Percentiles rank a stretch among this genome's conserved stretches.
Conservation (phyloP, 2,797 vertebrate genomes). For the Rhinogobio ventralis region DNA sequence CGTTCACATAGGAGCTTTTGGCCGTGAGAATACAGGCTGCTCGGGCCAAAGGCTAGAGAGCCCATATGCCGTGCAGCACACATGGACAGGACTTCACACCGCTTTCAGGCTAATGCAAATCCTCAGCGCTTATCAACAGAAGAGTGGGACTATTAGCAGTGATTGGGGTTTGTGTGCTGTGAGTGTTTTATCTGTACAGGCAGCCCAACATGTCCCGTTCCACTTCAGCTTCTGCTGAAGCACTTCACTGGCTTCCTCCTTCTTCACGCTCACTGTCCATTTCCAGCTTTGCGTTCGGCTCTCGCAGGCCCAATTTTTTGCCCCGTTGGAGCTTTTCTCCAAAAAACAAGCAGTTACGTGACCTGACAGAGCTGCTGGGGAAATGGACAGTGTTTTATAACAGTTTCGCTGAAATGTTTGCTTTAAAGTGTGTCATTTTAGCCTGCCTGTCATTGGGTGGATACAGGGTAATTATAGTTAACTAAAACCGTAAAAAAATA, state of each 20-base stretch:
- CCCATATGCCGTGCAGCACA: slow-evolving; percentile 2
- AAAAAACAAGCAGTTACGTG: slow-evolving; percentile 34
- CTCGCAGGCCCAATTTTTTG: slow-evolving; percentile 53
- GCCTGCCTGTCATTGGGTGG: neutral
- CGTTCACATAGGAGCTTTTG: slow-evolving; percentile 17
- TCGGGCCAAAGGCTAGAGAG: slow-evolving; percentile 4
- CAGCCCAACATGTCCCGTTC: slow-evolving; percentile 31
- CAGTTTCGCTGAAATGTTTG: slow-evolving; percentile 16
- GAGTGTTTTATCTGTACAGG: slow-evolving; percentile 50
- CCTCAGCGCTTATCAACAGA: slow-evolving; percentile 36
- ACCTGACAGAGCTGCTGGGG: slow-evolving; percentile 18
- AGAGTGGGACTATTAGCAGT: slow-evolving; percentile 48
- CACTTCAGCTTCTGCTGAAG: slow-evolving; percentile 49
- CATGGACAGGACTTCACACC: slow-evolving; percentile 1
- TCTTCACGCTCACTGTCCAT: slow-evolving; percentile 51
- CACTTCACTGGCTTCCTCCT: slow-evolving; percentile 37
- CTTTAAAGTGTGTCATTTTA: neutral
- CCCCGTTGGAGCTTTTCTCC: slow-evolving; percentile 49
- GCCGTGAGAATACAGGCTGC: slow-evolving; percentile 13
- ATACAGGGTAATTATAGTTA: too few species aligned
- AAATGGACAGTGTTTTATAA: slow-evolving; percentile 17
- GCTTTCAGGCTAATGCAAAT: slow-evolving; percentile 37
- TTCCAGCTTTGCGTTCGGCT: slow-evolving; percentile 53
- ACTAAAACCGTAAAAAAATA: neutral
- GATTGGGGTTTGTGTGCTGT: slow-evolving; percentile 54